Base-by-base conservation (phyloP, 2,797 vertebrate species). In the Cynodonichthys magdalenae region DNA sequence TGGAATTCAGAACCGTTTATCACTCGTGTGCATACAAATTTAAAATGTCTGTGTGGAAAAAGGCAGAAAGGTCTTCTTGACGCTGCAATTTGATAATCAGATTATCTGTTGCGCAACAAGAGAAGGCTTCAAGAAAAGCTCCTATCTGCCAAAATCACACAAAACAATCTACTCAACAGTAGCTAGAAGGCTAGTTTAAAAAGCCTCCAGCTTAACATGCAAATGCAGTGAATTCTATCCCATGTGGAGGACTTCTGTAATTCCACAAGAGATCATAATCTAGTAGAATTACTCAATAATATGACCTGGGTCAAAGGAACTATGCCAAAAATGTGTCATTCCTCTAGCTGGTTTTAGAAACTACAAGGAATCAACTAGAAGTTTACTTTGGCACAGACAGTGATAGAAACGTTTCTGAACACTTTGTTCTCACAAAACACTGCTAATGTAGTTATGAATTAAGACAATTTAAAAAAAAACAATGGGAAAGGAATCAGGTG, bases 71-170 rank as follows among this genome's bases (percentile, higher is more conserved):
- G 63, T 65, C 56, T 50, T 66, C 63, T 77, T 18, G 56, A 55
- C 56, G 63, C 29, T 12, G 46, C 79, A 81, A 91, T 88, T 85
- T 76, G 85, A 90, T 91, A 79, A 87, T 72, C 56, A 75, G 85
- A 87, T 87, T 79, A 87, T 76, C 64, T 62, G 42, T 3, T 73
- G 64, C 53, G 78, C 59, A 47, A 56, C 15, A 34, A 66, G 69
- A 63, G 45, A 63, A 53, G 55, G 58, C 63, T 73, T 54, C 0
- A 27, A 82, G 74, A 73, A 75, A 75, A 28, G 19, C 69, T 66
- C 17, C 45, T 59, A 45, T 34, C 61, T 42, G 66, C 63, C 69
- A 15, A 60, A 66, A 82, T 80, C 70, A 63, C 67, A 79, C 61
- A 41, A 41, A 76, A 75, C 59, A 59, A 72, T 73, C 68, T 15